Percentiles rank a stretch among this genome's conserved stretches.
phyloP scores from a whole-genome alignment of 2,888 invertebrate species.

The Noctua pronuba region DNA sequence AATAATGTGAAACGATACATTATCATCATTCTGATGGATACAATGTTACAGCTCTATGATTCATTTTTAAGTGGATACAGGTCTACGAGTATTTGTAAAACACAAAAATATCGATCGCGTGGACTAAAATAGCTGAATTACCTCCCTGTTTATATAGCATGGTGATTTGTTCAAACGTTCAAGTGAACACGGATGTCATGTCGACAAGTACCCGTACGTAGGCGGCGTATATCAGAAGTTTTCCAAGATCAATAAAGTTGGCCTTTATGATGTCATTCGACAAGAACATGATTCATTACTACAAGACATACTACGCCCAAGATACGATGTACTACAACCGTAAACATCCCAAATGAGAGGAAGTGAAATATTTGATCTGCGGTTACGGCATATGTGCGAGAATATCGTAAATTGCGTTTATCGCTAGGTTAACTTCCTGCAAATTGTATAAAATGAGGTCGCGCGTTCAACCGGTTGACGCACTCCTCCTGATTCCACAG shows the following conservation, averaged over 20 bases:
- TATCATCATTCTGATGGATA: conserved; percentile 7
- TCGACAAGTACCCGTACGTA: conserved; percentile 15
- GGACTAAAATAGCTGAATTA: conserved; percentile 31
- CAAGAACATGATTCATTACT: conserved; percentile 20
- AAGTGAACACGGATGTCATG: conserved; percentile 27
- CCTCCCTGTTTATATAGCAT: conserved; percentile 17
- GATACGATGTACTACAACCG: neutral
- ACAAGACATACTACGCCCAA: conserved; percentile 14
- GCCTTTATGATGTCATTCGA: conserved; percentile 32
- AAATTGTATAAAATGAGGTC: conserved; percentile 46
- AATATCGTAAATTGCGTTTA: conserved; percentile 52
- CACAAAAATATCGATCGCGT: conserved; percentile 41
- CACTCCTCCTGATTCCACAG: conserved; percentile 27
- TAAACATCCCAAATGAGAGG: conserved; percentile 26
- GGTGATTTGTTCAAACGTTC: conserved; percentile 22
- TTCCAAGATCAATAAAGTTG: conserved; percentile 42
- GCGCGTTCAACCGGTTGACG: conserved; percentile 23
- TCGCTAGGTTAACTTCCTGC: conserved; percentile 40
- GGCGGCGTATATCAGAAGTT: conserved; percentile 11
- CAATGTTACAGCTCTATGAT: conserved; percentile 29
- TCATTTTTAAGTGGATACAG: conserved; percentile 30
- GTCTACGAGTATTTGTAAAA: conserved; percentile 15
- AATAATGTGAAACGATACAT: conserved; percentile 17
- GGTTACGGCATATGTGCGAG: conserved; percentile 47
- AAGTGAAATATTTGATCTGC: conserved; percentile 35